Conservation (phyloP, 2,797 vertebrate species). For the Myotis myotis region DNA sequence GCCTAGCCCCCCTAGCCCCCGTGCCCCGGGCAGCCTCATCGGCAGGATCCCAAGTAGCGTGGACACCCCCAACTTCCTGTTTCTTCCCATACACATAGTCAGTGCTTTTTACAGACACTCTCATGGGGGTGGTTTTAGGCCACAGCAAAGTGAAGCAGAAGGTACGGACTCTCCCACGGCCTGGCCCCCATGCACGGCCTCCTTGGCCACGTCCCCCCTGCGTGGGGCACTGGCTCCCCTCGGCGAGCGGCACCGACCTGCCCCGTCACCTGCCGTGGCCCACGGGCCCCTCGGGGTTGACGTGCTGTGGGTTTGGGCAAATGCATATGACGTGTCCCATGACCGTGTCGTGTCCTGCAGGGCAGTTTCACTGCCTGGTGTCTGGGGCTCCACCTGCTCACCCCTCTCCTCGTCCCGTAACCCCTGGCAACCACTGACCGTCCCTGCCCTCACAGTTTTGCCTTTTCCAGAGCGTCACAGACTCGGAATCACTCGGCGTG, state of each 20-base stretch:
- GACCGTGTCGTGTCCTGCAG: not conserved
- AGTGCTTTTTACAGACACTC: not conserved
- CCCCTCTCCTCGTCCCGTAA: accelerated
- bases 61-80: accelerated
- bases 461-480: not conserved
- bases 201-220: too few species aligned
- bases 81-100: accelerated
- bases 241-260: too few species aligned
- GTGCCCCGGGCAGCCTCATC: too few species aligned
- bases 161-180: accelerated
- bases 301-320: not conserved
- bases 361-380: too few species aligned
- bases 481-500: accelerated
- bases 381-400: accelerated
- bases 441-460: accelerated
- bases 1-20: not conserved
- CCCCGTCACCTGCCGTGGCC: too few species aligned
- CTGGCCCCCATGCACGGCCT: accelerated
- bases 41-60: not conserved
- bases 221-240: too few species aligned
- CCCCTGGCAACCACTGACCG: accelerated
- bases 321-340: not conserved
- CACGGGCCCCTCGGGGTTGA: accelerated
- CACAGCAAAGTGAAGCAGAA: not conserved
- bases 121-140: not conserved